Evolutionary conservation across 2,888 invertebrate species (phyloP).

Genomic region (Mythimna pallens): DNA sequence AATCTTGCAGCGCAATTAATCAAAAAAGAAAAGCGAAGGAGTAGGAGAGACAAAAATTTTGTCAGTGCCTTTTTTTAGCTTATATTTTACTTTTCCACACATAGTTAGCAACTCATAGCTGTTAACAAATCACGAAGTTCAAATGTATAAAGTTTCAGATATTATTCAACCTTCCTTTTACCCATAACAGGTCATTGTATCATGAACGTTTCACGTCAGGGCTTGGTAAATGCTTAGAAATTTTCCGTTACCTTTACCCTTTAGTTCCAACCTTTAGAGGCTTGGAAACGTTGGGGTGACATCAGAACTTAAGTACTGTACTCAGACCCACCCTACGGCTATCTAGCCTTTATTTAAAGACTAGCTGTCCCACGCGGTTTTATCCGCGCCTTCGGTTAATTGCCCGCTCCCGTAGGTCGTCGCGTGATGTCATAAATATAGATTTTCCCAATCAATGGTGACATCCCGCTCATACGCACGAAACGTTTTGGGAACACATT

Average conservation of each 20-base stretch:
- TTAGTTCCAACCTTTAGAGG: constrained; percentile 1
- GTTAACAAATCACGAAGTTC: constrained; percentile 7
- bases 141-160: constrained; percentile 20
- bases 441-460: no score
- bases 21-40: no score
- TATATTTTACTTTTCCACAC: no score
- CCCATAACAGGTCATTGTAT: not conserved
- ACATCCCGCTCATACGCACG: no score
- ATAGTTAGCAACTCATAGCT: not conserved
- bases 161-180: constrained; percentile 1
- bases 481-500: no score
- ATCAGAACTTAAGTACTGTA: constrained; percentile 2
- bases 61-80: no score
- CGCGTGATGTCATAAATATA: not conserved
- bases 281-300: not conserved
- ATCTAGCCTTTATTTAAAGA: constrained; percentile 1
- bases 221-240: constrained; percentile 13
- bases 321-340: not conserved
- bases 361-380: not conserved
- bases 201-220: constrained; percentile 8
- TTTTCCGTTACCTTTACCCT: constrained; percentile 4
- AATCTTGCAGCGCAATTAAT: no score
- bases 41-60: no score
- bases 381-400: no score
- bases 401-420: no score